Base-by-base conservation (phyloP, 2,113 vertebrate genomes). In the Chionodraco myersi region DNA sequence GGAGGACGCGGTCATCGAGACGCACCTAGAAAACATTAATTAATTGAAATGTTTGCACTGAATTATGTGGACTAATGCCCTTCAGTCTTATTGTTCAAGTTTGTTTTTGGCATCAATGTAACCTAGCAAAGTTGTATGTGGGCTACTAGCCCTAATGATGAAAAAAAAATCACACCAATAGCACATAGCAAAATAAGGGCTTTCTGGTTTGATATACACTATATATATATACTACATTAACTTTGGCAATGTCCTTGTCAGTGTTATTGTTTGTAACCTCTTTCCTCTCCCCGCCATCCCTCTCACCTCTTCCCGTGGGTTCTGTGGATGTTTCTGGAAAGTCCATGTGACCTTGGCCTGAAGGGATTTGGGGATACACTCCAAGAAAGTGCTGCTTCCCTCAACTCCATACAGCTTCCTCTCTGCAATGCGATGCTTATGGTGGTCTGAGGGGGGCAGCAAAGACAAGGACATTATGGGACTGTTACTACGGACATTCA, bases 301-400 rank as follows among this genome's bases (percentile, higher is more conserved):
- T 67, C 92, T 89, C 90, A 99, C 98, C 96, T 97, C 96, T 73
- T 90, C 94, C 63, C 92, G 83, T 9, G 94, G 86, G n/a, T 88
- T 93, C 56, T 96, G 93, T 1, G 86, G 86, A 7, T 92, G 82
- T 63, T 87, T 96, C 92, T 98, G 97, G 89, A 96, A 96, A 0
- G 95, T 97, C 98, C 98, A 99, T 48, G 97, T 92, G 57, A 98
- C 90, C 0, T 26, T 94, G 36, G 98, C 97, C 88, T 97, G 97
- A 52, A 99, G 94, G 13, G 98, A 99, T 85, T 96, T 97, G n/a
- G 98, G 96, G 53, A 98, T 86, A 26, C 98, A 99, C 85, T 99
- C 98, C 79, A 99, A 91, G 92, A 99, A 98, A 10, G 95, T 89
- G 3, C 96, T 98, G 91, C 97, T 98, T 34, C 96, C 96, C 83